Evolutionary conservation across 2,113 vertebrate genomes (phyloP).

Genomic region (Mola mola): DNA sequence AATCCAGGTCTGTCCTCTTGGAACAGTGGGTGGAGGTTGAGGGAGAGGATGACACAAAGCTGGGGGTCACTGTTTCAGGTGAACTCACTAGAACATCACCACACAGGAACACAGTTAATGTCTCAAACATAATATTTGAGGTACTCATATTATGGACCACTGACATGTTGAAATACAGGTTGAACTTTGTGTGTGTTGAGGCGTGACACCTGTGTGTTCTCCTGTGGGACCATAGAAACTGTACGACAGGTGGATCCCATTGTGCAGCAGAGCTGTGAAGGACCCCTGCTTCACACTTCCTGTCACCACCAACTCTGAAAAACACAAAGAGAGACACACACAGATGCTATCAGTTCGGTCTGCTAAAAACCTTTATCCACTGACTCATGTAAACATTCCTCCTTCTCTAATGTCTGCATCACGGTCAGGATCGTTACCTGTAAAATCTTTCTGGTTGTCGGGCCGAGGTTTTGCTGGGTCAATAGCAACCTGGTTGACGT

Average conservation of each 20-base stretch:
- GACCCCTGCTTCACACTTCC: conserved; percentile 84
- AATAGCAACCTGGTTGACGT: conserved; percentile 70
- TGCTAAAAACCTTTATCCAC: not conserved
- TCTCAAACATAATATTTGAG: no score
- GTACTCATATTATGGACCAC: no score
- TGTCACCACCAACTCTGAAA: conserved; percentile 37
- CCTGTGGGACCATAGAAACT: conserved; percentile 86
- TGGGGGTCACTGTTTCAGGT: conserved; percentile 3
- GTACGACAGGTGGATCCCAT: conserved; percentile 88
- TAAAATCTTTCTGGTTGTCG: conserved; percentile 14
- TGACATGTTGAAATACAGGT: no score
- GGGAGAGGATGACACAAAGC: no score
- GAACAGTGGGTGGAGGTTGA: conserved; percentile 32
- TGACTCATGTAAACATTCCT: no score
- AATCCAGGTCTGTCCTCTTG: conserved; percentile 23
- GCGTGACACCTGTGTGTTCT: conserved; percentile 78
- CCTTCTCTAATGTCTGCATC: not conserved
- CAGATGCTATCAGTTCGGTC: not conserved
- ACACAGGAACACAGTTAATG: conserved; percentile 8
- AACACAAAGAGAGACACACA: conserved; percentile 1
- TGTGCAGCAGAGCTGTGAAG: conserved; percentile 88
- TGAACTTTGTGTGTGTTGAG: no score
- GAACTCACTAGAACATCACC: conserved; percentile 27
- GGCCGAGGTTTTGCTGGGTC: not conserved
- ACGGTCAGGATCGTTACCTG: conserved; percentile 29